Percentiles rank a stretch among this genome's conserved stretches.
Evolutionary conservation across 2,797 vertebrate genomes (phyloP).

Genomic region (Hydrocynus forskahlii): DNA sequence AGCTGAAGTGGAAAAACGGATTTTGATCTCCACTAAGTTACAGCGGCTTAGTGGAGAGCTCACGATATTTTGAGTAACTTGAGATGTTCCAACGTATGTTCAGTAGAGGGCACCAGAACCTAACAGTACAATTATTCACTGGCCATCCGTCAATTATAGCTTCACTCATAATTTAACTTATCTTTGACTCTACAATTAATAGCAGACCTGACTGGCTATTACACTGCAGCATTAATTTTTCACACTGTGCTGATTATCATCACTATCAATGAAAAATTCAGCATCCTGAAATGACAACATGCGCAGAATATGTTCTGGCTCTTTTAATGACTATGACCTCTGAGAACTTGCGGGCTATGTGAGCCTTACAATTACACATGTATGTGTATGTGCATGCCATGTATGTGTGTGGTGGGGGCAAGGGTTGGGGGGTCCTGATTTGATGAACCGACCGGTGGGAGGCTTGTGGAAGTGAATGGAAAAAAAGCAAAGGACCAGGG

Average conservation of each 20-base stretch:
- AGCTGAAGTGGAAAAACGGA: neutral
- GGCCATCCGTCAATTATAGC: neutral
- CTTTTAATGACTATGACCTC: constrained; percentile 39
- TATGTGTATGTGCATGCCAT: constrained; percentile 14
- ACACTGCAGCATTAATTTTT: neutral
- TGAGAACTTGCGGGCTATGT: constrained; percentile 16
- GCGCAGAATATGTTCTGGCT: constrained; percentile 5
- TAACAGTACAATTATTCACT: neutral
- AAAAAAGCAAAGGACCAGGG: constrained; percentile 70
- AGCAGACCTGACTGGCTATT: neutral
- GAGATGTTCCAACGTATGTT: neutral
- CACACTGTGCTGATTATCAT: neutral
- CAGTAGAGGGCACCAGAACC: constrained; percentile 48
- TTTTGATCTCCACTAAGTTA: neutral
- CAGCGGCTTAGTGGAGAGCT: neutral
- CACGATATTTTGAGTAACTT: neutral
- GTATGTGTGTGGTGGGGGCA: constrained; percentile 26
- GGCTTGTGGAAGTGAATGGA: constrained; percentile 54
- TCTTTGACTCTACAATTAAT: neutral
- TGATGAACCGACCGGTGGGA: constrained; percentile 28
- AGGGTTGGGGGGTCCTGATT: constrained; percentile 11
- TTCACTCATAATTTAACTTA: neutral
- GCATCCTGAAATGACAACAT: neutral
- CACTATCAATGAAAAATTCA: neutral
- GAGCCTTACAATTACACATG: constrained; percentile 33